Percentiles rank a stretch among this genome's conserved stretches.
Conservation (phyloP, 1,140 invertebrate genomes). For the Macrocentrus cingulum region DNA sequence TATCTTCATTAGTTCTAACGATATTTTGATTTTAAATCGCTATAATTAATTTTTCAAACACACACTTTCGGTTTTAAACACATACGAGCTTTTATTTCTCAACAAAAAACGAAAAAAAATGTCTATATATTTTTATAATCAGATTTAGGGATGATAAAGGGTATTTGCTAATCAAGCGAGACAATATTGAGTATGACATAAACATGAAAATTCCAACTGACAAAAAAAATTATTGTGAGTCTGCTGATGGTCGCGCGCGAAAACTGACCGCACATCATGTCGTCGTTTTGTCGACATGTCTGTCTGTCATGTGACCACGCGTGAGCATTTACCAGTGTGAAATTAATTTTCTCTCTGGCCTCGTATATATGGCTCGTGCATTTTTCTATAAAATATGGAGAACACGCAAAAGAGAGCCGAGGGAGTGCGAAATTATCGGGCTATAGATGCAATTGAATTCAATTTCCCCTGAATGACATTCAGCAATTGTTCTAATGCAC, state of each 20-base stretch:
- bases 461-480: neutral
- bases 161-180: too few species aligned
- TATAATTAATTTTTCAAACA: too few species aligned
- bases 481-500: slow-evolving; percentile 10
- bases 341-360: neutral
- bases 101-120: too few species aligned
- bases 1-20: too few species aligned
- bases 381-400: too few species aligned
- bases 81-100: too few species aligned
- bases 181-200: slow-evolving; percentile 29
- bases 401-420: too few species aligned
- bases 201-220: neutral
- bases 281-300: neutral
- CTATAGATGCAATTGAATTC: neutral
- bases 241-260: neutral
- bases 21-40: too few species aligned
- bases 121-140: too few species aligned
- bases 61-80: too few species aligned
- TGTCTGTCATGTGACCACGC: slow-evolving; percentile 4
- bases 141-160: too few species aligned
- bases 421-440: too few species aligned
- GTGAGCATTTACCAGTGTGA: neutral
- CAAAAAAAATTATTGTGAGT: slow-evolving; percentile 1
- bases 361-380: neutral
- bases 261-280: neutral